phyloP scores from a whole-genome alignment of 1,140 invertebrate species.

The Brachystomella parvula region DNA sequence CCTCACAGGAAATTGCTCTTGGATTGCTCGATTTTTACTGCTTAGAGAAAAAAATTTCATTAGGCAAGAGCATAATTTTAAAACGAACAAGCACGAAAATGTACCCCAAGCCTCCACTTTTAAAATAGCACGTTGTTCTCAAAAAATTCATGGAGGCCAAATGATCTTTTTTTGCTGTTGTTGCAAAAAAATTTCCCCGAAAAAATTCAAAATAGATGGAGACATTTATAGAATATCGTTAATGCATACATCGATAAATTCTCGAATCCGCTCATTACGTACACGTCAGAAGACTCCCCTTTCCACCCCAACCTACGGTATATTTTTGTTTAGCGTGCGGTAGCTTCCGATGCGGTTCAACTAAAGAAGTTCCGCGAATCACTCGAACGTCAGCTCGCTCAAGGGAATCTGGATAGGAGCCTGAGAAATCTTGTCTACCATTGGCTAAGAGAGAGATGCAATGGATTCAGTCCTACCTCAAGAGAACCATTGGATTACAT shows the following conservation, averaged over 20 bases:
- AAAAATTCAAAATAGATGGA: too few relatives aligned
- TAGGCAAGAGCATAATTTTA: too few relatives aligned
- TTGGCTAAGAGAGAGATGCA: conserved; percentile 50
- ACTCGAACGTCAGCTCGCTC: conserved; percentile 61
- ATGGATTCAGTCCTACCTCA: conserved; percentile 27
- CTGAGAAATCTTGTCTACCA: conserved; percentile 73
- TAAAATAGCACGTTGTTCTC: too few relatives aligned
- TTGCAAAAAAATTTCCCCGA: too few relatives aligned
- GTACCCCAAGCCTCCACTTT: too few relatives aligned
- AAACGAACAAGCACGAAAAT: too few relatives aligned
- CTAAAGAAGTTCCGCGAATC: conserved; percentile 67
- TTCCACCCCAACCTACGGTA: too few relatives aligned
- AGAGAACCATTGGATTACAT: conserved; percentile 56
- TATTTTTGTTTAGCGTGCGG: conserved; percentile 56
- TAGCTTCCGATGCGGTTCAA: conserved; percentile 60
- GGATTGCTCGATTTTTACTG: too few relatives aligned
- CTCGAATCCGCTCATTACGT: background rate
- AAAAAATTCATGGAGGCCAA: too few relatives aligned
- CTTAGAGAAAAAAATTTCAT: too few relatives aligned
- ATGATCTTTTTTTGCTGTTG: too few relatives aligned
- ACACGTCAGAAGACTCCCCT: background rate
- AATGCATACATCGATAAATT: background rate
- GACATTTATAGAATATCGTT: background rate
- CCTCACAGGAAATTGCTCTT: too few relatives aligned
- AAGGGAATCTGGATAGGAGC: conserved; percentile 66